Evolutionary conservation across 2,888 invertebrate genomes (phyloP), one percentile per base, ranked within the genome.

Genomic region (Epinotia nisella): DNA sequence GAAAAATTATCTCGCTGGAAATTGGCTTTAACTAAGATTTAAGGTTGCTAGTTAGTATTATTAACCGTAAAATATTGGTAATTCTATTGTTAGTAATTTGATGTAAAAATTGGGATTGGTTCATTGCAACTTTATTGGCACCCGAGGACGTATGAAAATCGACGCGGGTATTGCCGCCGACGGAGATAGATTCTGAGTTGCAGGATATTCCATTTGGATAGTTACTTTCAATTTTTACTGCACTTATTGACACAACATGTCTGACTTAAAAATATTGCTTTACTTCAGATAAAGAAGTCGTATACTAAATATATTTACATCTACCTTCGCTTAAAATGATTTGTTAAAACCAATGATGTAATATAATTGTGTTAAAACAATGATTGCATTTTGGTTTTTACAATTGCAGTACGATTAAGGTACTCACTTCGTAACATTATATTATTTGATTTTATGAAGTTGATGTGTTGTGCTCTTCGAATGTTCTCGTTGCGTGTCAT

Each of bases 1-100:
- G 17, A 53, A 59, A 53, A 59, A 59, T 35, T 41, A 70, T 62
- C 55, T 62, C 53, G 53, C 35, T 55, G 41, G 24, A 56, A 41
- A 66, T 41, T 41, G 10, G 5, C 21, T 56, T 41, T 39, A 21
- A 65, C 65, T 15, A 39, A 41, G n/a, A 24, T 17, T 41, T n/a
- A 66, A 41, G 41, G 19, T 13, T 60, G 5, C 61, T 21, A n/a
- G 39, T 45, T 39, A 59, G 21, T 24, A 24, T 49, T 49, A n/a
- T 49, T 49, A n/a, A 7, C n/a, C n/a, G n/a, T n/a, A 1, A 49
- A 45, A 13, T 15, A 13, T 45, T 45, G 15, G 15, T 13, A 15
- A 4, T 45, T 45, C 4, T n/a, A n/a, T 49, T n/a, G 15, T 49
- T n/a, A n/a, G 7, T 49, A 49, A 13, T 15, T 15, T 15, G 15